Conservation (phyloP, 2,888 invertebrate genomes). For the Exephanes ischioxanthus region DNA sequence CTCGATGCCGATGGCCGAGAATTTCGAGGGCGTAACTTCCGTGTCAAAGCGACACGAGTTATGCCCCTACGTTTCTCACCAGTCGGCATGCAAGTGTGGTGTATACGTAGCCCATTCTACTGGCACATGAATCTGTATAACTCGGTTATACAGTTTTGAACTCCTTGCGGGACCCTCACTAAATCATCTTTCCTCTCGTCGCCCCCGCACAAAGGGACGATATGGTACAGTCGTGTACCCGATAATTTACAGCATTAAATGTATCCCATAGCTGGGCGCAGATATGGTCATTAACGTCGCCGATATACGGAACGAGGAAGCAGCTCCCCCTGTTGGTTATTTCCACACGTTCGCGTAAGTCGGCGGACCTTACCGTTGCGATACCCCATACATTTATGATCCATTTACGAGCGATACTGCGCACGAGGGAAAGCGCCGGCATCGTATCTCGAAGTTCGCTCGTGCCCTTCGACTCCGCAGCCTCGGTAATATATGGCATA, state of each 20-base stretch:
- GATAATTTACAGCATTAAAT: conserved; percentile 10
- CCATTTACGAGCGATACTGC: neutral
- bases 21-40: too few relatives aligned
- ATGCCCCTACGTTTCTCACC: too few relatives aligned
- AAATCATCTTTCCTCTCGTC: conserved; percentile 15
- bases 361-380: neutral
- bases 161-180: conserved; percentile 13
- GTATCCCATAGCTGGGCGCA: neutral
- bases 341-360: neutral
- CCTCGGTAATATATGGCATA: conserved; percentile 8
- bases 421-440: neutral
- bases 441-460: neutral
- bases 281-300: conserved; percentile 9
- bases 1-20: neutral
- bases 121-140: conserved; percentile 11
- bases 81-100: too few relatives aligned
- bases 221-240: conserved; percentile 3
- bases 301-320: neutral
- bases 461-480: neutral
- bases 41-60: too few relatives aligned
- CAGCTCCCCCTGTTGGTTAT: neutral
- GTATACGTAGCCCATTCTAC: neutral
- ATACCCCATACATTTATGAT: neutral
- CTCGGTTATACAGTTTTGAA: conserved; percentile 13
- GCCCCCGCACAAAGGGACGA: conserved; percentile 4